phyloP scores from a whole-genome alignment of 2,888 invertebrate species.

The Trachelus iudaicus region DNA sequence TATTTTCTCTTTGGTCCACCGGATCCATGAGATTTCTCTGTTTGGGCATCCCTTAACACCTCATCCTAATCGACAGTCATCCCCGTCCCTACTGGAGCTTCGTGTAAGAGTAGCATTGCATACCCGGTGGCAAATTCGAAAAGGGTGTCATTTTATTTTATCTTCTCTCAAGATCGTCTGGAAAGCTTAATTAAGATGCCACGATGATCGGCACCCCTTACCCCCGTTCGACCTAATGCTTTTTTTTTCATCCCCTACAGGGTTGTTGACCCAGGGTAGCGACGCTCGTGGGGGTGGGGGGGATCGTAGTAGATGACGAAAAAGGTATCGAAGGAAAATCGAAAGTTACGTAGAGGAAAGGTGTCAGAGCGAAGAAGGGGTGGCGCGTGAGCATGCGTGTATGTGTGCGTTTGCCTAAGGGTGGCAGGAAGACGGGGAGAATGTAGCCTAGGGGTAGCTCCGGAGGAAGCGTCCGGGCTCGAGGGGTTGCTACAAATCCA shows the following conservation, averaged over 20 bases:
- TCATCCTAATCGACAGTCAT: neutral
- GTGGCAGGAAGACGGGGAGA: neutral
- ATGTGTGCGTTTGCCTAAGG: neutral
- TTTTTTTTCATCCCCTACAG: no score
- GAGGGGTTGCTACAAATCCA: constrained; percentile 28
- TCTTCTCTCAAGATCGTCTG: neutral
- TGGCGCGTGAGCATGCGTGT: neutral
- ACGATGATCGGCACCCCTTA: neutral
- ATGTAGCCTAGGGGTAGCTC: neutral
- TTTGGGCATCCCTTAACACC: neutral
- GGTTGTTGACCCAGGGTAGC: neutral
- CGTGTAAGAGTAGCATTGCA: neutral
- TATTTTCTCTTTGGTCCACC: neutral
- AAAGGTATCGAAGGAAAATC: neutral
- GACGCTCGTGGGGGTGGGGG: neutral
- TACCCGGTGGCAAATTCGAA: neutral
- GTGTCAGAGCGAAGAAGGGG: neutral
- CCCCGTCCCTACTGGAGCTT: neutral
- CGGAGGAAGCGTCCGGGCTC: neutral
- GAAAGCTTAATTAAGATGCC: neutral
- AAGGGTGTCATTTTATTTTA: neutral
- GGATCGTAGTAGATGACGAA: neutral
- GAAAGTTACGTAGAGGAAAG: neutral
- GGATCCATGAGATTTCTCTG: neutral
- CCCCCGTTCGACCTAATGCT: no score